Conservation (phyloP, 2,113 vertebrate species). For the Crotalus tigris region DNA sequence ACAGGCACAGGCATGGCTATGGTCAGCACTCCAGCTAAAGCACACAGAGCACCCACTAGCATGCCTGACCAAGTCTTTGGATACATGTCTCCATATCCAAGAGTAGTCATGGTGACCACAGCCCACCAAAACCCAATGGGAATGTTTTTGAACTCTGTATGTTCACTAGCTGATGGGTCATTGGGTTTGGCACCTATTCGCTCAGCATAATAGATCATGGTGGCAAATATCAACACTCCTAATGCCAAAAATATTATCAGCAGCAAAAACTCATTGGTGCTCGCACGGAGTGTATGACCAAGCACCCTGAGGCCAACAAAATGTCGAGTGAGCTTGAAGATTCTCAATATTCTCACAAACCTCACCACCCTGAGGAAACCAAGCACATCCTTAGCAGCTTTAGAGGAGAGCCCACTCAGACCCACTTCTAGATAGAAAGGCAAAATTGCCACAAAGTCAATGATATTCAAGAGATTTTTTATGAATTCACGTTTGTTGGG, state of each 20-base stretch:
- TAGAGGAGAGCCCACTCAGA: conserved; percentile 93
- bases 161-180: conserved; percentile 87
- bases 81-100: conserved; percentile 98
- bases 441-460: conserved; percentile 96
- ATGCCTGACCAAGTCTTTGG: conserved; percentile 97
- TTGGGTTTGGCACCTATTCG: conserved; percentile 90
- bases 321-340: conserved; percentile 97
- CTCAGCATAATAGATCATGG: conserved; percentile 99
- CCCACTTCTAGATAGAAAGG: conserved; percentile 97
- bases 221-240: conserved; percentile 97
- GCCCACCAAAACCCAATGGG: conserved; percentile 99
- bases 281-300: conserved; percentile 93
- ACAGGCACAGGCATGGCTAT: conserved; percentile 99
- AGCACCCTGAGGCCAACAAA: conserved; percentile 94
- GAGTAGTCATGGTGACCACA: conserved; percentile 97
- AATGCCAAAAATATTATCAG: conserved; percentile 96
- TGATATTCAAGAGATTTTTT: conserved; percentile 95
- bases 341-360: conserved; percentile 94
- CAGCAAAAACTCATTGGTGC: conserved; percentile 95
- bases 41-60: conserved; percentile 94
- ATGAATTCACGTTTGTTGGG: conserved; percentile 96
- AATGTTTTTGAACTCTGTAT: conserved; percentile 97
- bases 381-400: conserved; percentile 96
- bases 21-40: conserved; percentile 90
- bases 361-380: conserved; percentile 97